Conservation (phyloP, 2,888 invertebrate species). For the Xanthia icteritia region DNA sequence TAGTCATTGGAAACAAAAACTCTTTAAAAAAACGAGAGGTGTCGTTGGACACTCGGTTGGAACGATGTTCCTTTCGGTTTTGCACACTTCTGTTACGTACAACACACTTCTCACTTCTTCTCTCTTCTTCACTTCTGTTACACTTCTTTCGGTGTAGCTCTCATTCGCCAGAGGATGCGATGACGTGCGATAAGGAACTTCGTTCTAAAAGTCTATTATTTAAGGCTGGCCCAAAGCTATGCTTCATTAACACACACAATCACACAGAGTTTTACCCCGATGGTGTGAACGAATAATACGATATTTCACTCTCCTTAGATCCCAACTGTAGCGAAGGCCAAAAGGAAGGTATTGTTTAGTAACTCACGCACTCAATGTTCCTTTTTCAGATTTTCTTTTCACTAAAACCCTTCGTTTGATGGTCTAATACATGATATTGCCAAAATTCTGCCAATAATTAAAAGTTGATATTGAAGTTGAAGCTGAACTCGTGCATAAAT, state of each 20-base stretch:
- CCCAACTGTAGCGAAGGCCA: too few species aligned
- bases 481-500: neutral
- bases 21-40: neutral
- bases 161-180: too few species aligned
- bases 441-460: slow-evolving; percentile 8
- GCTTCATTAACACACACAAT: neutral
- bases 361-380: neutral
- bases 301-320: neutral
- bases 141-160: too few species aligned
- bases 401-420: neutral
- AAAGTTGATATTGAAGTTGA: slow-evolving; percentile 17
- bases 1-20: slow-evolving; percentile 9
- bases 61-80: too few species aligned
- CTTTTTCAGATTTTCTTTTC: neutral
- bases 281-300: neutral
- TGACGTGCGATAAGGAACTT: too few species aligned
- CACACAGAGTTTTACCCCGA: neutral
- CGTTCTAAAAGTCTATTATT: neutral
- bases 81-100: too few species aligned
- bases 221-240: neutral
- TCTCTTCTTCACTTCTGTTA: too few species aligned
- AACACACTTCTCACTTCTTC: too few species aligned
- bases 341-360: neutral
- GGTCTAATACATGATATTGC: neutral
- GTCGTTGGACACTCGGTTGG: too few species aligned